A percentile compares a stretch with the other conserved stretches of the same genome.
Evolutionary conservation across 2,888 invertebrate genomes (phyloP).

Genomic region (Dicyrtomina minuta): DNA sequence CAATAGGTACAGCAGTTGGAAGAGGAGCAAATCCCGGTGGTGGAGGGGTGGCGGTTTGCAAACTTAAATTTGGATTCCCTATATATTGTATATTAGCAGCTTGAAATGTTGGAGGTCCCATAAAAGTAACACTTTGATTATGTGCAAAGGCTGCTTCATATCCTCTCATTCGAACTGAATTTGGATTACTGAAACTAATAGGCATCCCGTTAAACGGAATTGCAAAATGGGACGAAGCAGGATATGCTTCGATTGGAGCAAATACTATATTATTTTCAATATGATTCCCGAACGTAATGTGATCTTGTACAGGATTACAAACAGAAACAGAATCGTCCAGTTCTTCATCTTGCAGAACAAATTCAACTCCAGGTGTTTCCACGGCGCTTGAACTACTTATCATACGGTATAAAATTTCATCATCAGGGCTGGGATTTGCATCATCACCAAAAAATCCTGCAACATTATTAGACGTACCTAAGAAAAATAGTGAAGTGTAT

Average conservation of each 20-base stretch:
- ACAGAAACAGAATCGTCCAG: no score
- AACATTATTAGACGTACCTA: constrained; percentile 2
- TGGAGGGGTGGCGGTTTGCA: constrained; percentile 35
- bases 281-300: not conserved
- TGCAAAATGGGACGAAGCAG: not conserved
- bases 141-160: not conserved
- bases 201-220: not conserved
- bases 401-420: constrained; percentile 20
- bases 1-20: constrained; percentile 3
- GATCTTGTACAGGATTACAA: no score
- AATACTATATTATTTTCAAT: not conserved
- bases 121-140: constrained; percentile 13
- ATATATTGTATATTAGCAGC: constrained; percentile 26
- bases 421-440: not conserved
- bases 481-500: not conserved
- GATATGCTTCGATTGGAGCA: constrained; percentile 3
- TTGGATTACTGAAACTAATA: not conserved
- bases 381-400: constrained; percentile 1
- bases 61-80: constrained; percentile 13
- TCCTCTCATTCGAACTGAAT: not conserved
- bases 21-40: constrained; percentile 43
- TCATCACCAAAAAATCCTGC: constrained; percentile 23
- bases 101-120: constrained; percentile 18
- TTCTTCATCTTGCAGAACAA: constrained; percentile 14
- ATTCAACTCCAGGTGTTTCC: constrained; percentile 28